Base-by-base conservation (phyloP, 1,140 invertebrate genomes). In the Penaeus japonicus region DNA sequence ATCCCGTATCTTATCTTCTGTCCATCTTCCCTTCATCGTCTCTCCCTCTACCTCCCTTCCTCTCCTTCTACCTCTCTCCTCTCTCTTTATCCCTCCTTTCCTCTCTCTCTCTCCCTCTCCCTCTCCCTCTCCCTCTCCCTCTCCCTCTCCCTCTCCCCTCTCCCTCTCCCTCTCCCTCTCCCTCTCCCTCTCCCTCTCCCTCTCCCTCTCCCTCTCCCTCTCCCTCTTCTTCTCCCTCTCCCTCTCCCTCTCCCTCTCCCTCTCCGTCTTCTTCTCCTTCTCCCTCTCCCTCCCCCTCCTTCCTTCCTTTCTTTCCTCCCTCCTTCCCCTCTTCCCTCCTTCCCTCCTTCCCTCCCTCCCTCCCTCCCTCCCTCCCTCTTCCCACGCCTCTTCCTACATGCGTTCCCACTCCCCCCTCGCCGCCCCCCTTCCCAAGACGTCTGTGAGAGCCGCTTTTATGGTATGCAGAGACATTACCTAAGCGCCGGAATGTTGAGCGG, bases 51-150 rank as follows among this genome's bases (percentile, higher is more conserved):
- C 39, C 7, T 12, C 5, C 12, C 39, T n/a, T 7, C 5, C 7
- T 12, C 7, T 12, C 12, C 5, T 7, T 12, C 12, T 10, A 10
- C 39, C 7, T 12, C 5, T 47, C 39, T 7, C 5, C 7, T 12
- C 7, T 12, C 7, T 10, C 7, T 12, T 47, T 12, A 0, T 10
- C 7, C 5, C 12, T 12, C 7, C 5, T 7, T 12, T 7, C 5
- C 12, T 12, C 39, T 47, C 39, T 7, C 39, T 47, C 5, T 7
- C 39, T 82, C 54, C 20, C 55, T 82, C 62, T 70, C 59, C 54
- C 83, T 24, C 32, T 75, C 83, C 30, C 83, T 70, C 32, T 75
- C 62, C 18, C 55, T 27, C 84, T 77, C 53, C 15, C 84, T 55
- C 10, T 27, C 30, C 57, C 22, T 24, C 70, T 35, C 24, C 35